These are phyloP conservation scores for Heterotis niloticus DNA, from an alignment of 2,113 vertebrate species.

Conservation along the genomic window DNA sequence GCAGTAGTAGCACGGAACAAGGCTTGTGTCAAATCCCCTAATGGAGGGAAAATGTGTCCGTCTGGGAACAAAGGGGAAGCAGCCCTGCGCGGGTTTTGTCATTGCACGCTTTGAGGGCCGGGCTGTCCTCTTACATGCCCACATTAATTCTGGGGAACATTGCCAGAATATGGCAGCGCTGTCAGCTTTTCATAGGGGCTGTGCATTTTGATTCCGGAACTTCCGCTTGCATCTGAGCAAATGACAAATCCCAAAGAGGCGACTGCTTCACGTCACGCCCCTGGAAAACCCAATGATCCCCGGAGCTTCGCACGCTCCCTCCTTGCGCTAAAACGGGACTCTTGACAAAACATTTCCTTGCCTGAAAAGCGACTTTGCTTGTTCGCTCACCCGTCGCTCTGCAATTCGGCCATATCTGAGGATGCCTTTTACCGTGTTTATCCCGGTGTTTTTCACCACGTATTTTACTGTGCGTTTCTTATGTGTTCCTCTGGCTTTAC, in stretches of 20 bases:
- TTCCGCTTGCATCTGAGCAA: slow-evolving; percentile 47
- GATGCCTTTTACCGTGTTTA: too few species aligned
- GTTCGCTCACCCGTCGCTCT: neutral
- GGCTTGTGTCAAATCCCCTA: slow-evolving; percentile 51
- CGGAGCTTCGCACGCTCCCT: neutral
- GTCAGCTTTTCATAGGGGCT: slow-evolving; percentile 56
- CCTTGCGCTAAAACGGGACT: neutral
- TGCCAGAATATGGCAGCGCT: slow-evolving; percentile 61
- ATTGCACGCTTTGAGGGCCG: slow-evolving; percentile 59
- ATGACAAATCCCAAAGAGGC: slow-evolving; percentile 48
- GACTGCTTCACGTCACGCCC: slow-evolving; percentile 36
- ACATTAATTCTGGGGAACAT: slow-evolving; percentile 63
- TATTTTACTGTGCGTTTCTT: neutral
- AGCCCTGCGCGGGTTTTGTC: slow-evolving; percentile 41
- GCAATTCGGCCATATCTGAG: neutral
- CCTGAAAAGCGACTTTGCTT: slow-evolving; percentile 1
- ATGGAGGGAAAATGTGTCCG: slow-evolving; percentile 63
- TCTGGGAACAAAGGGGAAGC: slow-evolving; percentile 58
- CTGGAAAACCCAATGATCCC: neutral
- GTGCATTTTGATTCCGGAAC: slow-evolving; percentile 52
- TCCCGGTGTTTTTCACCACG: too few species aligned
- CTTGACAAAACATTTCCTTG: slow-evolving; percentile 37
- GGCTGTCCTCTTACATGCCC: slow-evolving; percentile 62
- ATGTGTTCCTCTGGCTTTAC: slow-evolving; percentile 3
- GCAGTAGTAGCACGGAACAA: slow-evolving; percentile 54